Evolutionary conservation across 2,113 vertebrate genomes (phyloP).

Genomic region (Eublepharis macularius): DNA sequence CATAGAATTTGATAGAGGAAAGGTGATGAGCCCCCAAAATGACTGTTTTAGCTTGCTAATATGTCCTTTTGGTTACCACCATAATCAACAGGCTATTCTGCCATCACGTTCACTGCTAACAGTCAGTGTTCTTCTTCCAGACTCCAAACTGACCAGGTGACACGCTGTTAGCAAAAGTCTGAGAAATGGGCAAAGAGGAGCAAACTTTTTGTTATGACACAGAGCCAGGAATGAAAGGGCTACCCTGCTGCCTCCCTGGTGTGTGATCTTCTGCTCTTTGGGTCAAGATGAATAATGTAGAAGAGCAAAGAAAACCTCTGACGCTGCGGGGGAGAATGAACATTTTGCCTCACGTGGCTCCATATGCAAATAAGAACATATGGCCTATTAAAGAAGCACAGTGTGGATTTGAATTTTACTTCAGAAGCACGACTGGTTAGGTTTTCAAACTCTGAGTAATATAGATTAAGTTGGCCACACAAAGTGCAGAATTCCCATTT

Average conservation of each 20-base stretch:
- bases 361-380: not conserved
- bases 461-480: slow-evolving; percentile 7
- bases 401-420: not conserved
- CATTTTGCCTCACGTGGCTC: not conserved
- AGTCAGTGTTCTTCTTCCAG: not conserved
- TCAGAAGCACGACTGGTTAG: not conserved
- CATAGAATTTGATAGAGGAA: not conserved
- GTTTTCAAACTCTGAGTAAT: not conserved
- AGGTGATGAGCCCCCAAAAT: rapidly evolving
- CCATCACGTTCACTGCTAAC: not conserved
- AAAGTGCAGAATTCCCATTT: slow-evolving; percentile 1
- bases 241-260: not conserved
- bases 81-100: not conserved
- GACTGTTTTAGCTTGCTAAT: not conserved
- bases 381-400: not conserved
- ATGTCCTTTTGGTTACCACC: rapidly evolving
- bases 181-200: not conserved
- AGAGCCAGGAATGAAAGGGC: not conserved
- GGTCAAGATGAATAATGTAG: not conserved
- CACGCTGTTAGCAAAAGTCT: not conserved
- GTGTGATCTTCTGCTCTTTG: not conserved
- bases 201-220: not conserved
- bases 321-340: not conserved
- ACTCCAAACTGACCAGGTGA: not conserved
- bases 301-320: not conserved